Conservation (phyloP, 2,113 vertebrate genomes). For the Marmota flaviventris region DNA sequence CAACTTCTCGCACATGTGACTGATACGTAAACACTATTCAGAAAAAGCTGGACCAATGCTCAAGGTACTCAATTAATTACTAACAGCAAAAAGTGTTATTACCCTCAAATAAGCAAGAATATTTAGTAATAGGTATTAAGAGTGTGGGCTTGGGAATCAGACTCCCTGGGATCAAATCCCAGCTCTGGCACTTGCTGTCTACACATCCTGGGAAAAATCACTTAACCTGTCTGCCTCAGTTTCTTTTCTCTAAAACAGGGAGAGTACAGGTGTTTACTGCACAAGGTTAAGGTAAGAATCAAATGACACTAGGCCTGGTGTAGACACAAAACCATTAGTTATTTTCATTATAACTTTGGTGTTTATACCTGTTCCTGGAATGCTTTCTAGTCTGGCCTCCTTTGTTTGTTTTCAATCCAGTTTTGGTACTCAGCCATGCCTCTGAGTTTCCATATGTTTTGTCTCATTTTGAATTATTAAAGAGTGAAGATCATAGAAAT, state of each 20-base stretch:
- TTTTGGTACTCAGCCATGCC: neutral
- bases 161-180: neutral
- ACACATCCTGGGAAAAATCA: neutral
- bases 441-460: conserved; percentile 54
- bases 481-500: conserved; percentile 45
- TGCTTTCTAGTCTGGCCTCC: neutral
- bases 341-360: neutral
- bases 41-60: neutral
- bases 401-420: conserved; percentile 26
- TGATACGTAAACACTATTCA: neutral
- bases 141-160: neutral
- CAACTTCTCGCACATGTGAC: no score
- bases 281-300: neutral
- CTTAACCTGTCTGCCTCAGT: neutral
- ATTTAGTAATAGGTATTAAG: neutral
- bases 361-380: neutral
- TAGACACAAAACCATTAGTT: neutral
- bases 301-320: neutral
- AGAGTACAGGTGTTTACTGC: neutral
- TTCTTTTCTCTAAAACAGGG: neutral
- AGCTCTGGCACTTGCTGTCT: neutral
- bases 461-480: conserved; percentile 62
- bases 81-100: neutral
- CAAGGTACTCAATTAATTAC: neutral
- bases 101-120: neutral